Evolutionary conservation across 2,797 vertebrate genomes (phyloP).

Genomic region (Eidolon dupreanum): DNA sequence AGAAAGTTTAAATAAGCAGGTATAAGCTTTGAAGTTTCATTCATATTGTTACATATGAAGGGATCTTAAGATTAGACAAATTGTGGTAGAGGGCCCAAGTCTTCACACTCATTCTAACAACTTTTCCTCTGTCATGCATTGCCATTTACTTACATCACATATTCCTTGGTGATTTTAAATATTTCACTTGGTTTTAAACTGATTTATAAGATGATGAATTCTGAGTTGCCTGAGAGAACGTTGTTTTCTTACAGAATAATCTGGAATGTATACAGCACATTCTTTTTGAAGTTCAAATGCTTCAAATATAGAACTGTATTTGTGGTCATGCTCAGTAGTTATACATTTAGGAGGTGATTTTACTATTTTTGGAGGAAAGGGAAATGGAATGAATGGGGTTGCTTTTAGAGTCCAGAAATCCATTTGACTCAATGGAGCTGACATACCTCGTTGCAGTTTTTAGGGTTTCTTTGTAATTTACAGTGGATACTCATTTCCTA

Average conservation of each 20-base stretch:
- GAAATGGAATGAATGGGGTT: not conserved
- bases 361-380: constrained; percentile 47
- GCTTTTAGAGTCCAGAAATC: constrained; percentile 31
- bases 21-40: not conserved
- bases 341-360: not conserved
- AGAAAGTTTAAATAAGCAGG: not conserved
- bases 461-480: constrained; percentile 35
- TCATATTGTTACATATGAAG: not conserved
- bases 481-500: not conserved
- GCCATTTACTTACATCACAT: not conserved
- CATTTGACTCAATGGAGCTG: not conserved
- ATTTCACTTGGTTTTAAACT: not conserved
- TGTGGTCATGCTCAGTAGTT: not conserved
- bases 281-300: not conserved
- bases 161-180: not conserved
- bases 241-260: not conserved
- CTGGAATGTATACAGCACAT: not conserved
- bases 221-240: not conserved
- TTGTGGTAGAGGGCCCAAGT: fast-evolving
- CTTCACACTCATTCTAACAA: not conserved
- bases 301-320: not conserved
- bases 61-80: not conserved
- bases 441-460: not conserved
- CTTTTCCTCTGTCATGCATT: not conserved
- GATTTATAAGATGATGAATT: not conserved